Percentiles rank a stretch among this genome's conserved stretches.
Conservation (phyloP, 2,113 vertebrate species). For the Trematocara variabile region DNA sequence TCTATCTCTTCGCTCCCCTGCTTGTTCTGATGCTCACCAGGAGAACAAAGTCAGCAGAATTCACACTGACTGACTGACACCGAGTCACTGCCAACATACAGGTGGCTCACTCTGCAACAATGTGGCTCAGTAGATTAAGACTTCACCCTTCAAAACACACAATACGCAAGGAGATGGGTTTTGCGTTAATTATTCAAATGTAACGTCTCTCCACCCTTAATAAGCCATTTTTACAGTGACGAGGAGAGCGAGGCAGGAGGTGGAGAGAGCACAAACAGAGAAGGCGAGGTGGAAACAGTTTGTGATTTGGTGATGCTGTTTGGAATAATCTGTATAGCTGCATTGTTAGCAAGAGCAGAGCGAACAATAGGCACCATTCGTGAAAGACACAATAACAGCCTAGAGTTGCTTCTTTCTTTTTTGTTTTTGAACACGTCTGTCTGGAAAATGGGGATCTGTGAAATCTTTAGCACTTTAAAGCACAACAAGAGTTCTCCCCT, state of each 20-base stretch:
- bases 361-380: neutral
- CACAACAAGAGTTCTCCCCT: neutral
- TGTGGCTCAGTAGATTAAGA: constrained; percentile 32
- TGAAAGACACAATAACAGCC: neutral
- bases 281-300: neutral
- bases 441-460: constrained; percentile 6
- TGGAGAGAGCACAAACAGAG: neutral
- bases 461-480: constrained; percentile 27
- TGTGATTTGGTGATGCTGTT: neutral
- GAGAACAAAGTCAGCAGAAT: constrained; percentile 32
- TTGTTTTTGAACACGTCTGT: neutral
- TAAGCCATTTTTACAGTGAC: neutral
- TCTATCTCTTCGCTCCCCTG: constrained; percentile 13
- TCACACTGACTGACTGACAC: constrained; percentile 18
- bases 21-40: constrained; percentile 21
- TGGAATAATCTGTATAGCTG: neutral
- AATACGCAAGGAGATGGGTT: neutral
- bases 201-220: neutral
- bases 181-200: constrained; percentile 7
- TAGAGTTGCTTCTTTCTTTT: neutral
- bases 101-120: neutral
- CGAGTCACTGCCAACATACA: constrained; percentile 3
- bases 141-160: constrained; percentile 8
- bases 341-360: neutral
- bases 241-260: neutral